A percentile compares a stretch with the other conserved stretches of the same genome.
These are phyloP conservation scores for Danio jaintianensis DNA, from an alignment of 2,797 vertebrate genomes.

Conservation along the genomic window DNA sequence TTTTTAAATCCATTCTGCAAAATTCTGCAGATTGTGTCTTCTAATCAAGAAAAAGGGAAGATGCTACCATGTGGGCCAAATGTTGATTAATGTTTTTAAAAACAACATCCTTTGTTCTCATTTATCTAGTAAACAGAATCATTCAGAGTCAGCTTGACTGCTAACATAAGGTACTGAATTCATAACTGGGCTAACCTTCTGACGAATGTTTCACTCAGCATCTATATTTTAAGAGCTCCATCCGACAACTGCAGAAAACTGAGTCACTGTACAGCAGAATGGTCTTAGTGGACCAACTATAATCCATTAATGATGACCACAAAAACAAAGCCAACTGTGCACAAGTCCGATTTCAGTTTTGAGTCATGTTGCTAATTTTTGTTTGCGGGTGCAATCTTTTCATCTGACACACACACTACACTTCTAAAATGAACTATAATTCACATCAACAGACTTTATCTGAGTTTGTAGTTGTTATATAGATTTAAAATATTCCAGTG, in stretches of 20 bases:
- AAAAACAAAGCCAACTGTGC: constrained; percentile 19
- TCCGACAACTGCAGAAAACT: background rate
- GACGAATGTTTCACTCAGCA: constrained; percentile 1
- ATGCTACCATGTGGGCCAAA: background rate
- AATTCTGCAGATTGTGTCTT: background rate
- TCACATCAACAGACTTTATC: background rate
- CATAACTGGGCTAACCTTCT: background rate
- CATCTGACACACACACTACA: background rate
- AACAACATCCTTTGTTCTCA: background rate
- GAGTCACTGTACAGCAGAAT: constrained; percentile 9
- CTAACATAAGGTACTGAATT: background rate
- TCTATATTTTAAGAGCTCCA: constrained; percentile 25
- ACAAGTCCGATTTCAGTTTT: background rate
- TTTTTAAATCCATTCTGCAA: background rate
- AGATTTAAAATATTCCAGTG: background rate
- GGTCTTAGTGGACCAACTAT: constrained; percentile 16
- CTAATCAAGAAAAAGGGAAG: background rate
- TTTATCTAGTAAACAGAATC: background rate
- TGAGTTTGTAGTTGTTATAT: background rate
- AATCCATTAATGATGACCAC: constrained; percentile 25
- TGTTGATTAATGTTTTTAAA: background rate
- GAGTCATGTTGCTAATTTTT: background rate
- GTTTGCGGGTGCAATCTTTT: background rate
- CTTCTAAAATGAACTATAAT: background rate
- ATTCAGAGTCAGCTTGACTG: background rate